Evolutionary conservation across 2,797 vertebrate species (phyloP).

Genomic region (Gambelia wislizenii): DNA sequence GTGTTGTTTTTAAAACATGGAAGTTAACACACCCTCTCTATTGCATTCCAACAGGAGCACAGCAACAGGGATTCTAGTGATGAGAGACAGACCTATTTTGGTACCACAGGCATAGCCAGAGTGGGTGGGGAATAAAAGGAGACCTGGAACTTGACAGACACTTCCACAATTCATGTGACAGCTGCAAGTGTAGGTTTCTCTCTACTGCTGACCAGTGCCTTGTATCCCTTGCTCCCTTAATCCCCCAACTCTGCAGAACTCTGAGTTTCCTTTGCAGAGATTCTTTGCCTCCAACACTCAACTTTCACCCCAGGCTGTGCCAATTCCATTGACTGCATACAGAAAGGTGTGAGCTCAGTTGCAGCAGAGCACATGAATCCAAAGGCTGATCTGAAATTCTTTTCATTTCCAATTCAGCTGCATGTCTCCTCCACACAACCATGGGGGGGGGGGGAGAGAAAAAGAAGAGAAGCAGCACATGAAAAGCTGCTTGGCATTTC

Average conservation of each 20-base stretch:
- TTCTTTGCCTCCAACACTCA: neutral
- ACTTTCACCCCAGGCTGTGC: neutral
- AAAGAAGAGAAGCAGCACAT: neutral
- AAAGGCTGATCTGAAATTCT: neutral
- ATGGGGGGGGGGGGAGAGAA: neutral
- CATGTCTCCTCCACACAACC: neutral
- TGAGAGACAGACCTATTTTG: neutral
- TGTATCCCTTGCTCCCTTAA: neutral
- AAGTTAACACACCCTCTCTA: neutral
- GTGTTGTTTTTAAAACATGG: neutral
- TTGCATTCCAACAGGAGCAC: neutral
- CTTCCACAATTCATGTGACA: neutral
- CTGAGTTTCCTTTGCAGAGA: neutral
- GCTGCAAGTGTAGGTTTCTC: neutral
- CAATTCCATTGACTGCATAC: neutral
- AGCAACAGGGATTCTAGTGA: neutral
- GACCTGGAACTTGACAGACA: neutral
- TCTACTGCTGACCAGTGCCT: neutral
- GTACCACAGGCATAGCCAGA: neutral
- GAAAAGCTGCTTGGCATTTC: neutral
- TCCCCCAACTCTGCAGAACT: neutral
- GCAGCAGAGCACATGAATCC: neutral
- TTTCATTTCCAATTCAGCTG: neutral
- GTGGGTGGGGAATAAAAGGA: neutral
- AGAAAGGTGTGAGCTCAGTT: neutral